A percentile compares a stretch with the other conserved stretches of the same genome.
These are phyloP conservation scores for Rhopalosiphum padi DNA, from an alignment of 1,140 invertebrate genomes.

Conservation along the genomic window DNA sequence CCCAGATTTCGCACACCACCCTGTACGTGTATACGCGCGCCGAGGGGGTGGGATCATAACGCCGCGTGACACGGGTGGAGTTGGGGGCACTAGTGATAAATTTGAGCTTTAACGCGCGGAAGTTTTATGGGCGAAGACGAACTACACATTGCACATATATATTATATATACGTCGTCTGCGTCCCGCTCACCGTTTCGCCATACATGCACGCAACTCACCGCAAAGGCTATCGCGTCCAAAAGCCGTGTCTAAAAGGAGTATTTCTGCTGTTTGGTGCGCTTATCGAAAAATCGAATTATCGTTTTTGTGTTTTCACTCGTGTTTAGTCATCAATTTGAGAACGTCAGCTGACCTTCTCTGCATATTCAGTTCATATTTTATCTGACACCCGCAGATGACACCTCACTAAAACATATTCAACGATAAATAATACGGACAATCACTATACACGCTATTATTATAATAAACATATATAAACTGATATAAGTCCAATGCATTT, in stretches of 20 bases:
- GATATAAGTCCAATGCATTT: no score
- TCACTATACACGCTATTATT: no score
- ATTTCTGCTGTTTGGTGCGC: neutral
- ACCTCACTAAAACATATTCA: no score
- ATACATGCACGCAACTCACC: neutral
- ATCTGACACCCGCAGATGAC: no score
- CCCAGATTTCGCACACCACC: no score
- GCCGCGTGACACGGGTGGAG: no score
- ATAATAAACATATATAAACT: no score
- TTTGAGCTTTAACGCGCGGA: neutral
- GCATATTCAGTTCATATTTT: no score
- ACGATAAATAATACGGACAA: no score
- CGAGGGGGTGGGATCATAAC: no score
- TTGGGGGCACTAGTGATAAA: neutral
- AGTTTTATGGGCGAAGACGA: neutral
- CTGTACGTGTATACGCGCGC: no score
- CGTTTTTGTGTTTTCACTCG: neutral
- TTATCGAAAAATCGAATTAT: neutral
- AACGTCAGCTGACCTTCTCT: neutral
- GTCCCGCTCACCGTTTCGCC: neutral
- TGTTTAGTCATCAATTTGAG: neutral
- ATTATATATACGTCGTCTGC: neutral
- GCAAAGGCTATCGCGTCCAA: neutral
- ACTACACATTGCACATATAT: neutral
- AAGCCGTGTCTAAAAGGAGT: neutral